A percentile compares a stretch with the other conserved stretches of the same genome.
Evolutionary conservation across 2,113 vertebrate genomes (phyloP).

Genomic region (Nothoprocta pentlandii): DNA sequence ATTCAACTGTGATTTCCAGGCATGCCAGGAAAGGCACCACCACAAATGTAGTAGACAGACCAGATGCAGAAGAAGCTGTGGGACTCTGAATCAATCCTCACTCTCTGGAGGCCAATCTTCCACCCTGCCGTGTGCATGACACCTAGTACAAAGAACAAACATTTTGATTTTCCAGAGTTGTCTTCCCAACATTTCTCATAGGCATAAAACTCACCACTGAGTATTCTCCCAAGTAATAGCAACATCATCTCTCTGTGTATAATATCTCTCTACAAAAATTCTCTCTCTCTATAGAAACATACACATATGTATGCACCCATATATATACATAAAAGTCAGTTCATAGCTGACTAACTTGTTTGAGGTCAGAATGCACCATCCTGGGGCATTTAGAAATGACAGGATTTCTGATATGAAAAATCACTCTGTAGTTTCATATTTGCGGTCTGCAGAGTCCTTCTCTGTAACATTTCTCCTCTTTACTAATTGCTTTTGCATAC

Average conservation of each 20-base stretch:
- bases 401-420: conserved; percentile 20
- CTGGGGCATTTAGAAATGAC: background rate
- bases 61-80: background rate
- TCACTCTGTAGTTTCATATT: background rate
- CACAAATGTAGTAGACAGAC: background rate
- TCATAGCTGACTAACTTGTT: background rate
- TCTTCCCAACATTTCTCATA: background rate
- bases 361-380: background rate
- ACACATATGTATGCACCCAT: no score
- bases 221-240: background rate
- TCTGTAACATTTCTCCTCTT: background rate
- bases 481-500: background rate
- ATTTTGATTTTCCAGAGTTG: background rate
- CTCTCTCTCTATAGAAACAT: no score
- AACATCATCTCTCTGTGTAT: background rate
- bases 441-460: background rate
- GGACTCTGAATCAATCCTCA: background rate
- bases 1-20: conserved; percentile 12
- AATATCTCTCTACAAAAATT: no score
- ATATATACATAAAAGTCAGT: background rate
- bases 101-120: background rate
- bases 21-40: background rate
- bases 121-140: background rate
- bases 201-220: background rate
- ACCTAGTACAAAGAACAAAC: background rate